Base-by-base conservation (phyloP, 2,888 invertebrate genomes). In the Nowickia ferox region DNA sequence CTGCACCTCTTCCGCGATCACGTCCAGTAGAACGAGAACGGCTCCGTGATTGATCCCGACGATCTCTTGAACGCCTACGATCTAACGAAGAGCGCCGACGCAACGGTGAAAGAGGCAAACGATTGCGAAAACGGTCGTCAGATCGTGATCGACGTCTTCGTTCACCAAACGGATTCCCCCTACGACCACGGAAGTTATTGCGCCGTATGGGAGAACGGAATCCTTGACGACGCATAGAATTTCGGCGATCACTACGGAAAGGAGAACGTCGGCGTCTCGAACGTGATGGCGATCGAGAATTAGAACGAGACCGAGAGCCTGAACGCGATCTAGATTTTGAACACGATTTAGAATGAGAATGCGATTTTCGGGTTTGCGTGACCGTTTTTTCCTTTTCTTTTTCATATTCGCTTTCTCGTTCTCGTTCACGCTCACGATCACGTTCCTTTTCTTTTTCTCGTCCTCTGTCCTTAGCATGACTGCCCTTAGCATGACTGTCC, bases 401-500 rank as follows among this genome's bases (percentile, higher is more conserved):
- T 22, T 90, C 87, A 8, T 81, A 87, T 63, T 94, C 93, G 84
- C 94, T 94, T 0, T 94, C 95, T 40, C 95, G 91, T 5, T 95
- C 95, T 87, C 94, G 53, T 46, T 74, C 74, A 8, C 13, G 51
- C 19, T 81, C 80, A 1, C 59, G 71, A n/a, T 76, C 84, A 13
- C 17, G 68, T 77, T 61, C 86, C n/a, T 46, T 83, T 57, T 83
- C 84, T 15, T 71, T 61, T 19, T 68, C 87, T 53, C 65, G 17
- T 86, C 86, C 15, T 63, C 6, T 30, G 30, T 30, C 30, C 30
- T 30, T 30, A 30, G 30, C 30, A 6, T 30, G 30, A 30, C 6
- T 30, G 30, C 6, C 30, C 30, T 30, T 30, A 30, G 30, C 30
- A 30, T 30, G 30, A 30, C 30, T 30, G 30, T 6, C 30, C 30